phyloP scores from a whole-genome alignment of 2,797 vertebrate genomes.

The Epinephelus awoara region DNA sequence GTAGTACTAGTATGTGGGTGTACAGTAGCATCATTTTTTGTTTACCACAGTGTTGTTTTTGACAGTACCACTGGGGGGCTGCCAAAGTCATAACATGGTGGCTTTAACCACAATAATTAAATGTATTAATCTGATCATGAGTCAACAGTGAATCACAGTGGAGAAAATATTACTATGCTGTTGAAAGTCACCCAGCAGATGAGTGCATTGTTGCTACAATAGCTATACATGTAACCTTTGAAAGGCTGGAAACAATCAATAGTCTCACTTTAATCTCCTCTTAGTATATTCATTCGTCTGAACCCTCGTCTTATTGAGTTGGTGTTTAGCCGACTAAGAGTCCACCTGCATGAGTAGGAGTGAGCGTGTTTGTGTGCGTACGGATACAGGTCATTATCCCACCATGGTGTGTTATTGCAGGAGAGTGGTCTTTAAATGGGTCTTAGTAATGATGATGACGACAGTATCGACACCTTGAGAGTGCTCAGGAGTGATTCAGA shows the following conservation, averaged over 20 bases:
- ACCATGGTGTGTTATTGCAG: background rate
- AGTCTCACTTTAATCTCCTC: background rate
- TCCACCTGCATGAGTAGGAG: background rate
- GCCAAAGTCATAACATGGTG: no score
- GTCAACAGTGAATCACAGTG: background rate
- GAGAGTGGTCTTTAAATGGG: constrained; percentile 15
- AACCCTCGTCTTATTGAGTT: background rate
- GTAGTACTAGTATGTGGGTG: background rate
- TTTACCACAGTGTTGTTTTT: background rate
- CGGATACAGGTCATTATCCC: background rate
- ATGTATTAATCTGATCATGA: background rate
- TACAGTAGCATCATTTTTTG: background rate
- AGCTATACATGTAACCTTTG: background rate
- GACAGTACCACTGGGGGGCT: background rate
- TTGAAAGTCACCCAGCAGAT: background rate
- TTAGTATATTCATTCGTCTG: background rate
- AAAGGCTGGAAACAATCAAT: background rate
- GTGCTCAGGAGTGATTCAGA: constrained; percentile 1
- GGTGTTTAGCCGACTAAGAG: background rate
- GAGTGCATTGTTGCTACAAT: background rate
- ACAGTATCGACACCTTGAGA: background rate
- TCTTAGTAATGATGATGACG: constrained; percentile 7
- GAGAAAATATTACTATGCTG: background rate
- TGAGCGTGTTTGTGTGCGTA: background rate
- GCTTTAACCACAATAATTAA: background rate